Evolutionary conservation across 2,113 vertebrate species (phyloP), one percentile per base, ranked within the genome.

Genomic region (Lycaon pictus): DNA sequence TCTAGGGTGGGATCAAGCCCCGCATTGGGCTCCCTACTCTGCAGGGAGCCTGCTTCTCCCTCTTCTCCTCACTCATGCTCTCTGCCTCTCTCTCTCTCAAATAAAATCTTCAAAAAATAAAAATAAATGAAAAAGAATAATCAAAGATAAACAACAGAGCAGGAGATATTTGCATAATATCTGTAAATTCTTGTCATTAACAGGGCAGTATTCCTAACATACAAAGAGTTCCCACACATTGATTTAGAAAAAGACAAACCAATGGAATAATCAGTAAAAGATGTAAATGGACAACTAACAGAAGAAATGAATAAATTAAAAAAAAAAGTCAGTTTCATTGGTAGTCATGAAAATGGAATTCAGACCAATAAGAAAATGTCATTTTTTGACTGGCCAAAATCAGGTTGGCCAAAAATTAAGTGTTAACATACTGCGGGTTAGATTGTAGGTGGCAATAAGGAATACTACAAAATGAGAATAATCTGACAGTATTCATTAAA

Each of bases 331-430:
- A 93, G 62, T 5, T 23, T 90, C n/a, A 79, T 56, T 85, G 85
- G 37, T 23, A 67, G 32, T 92, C 72, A 92, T 35, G 17, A n/a
- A 86, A 89, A 58, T 80, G 63, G 43, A 96, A 93, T 55, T 82
- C 74, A 93, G 20, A 94, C 27, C 22, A 79, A 93, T 15, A 71
- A 35, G 27, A 93, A 90, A 80, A 76, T 56, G 11, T 15, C 43
- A 20, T 51, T 32, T 32, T 81, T 85, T 67, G 16, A 37, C 51
- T 23, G 43, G 43, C 43, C 43, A 43, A 43, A 43, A 67, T 84
- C 79, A 92, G 10, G 74, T 51, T 77, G 86, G 27, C 43, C 95
- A 89, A 79, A 79, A 88, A 83, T 79, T 51, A 89, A 58, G 9
- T 81, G 35, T 53, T 72, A 72, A 3, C 19, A 72, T 17, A 86